Evolutionary conservation across 2,113 vertebrate species (phyloP), one percentile per base, ranked within the genome.

Genomic region (Zosterops hypoxanthus): DNA sequence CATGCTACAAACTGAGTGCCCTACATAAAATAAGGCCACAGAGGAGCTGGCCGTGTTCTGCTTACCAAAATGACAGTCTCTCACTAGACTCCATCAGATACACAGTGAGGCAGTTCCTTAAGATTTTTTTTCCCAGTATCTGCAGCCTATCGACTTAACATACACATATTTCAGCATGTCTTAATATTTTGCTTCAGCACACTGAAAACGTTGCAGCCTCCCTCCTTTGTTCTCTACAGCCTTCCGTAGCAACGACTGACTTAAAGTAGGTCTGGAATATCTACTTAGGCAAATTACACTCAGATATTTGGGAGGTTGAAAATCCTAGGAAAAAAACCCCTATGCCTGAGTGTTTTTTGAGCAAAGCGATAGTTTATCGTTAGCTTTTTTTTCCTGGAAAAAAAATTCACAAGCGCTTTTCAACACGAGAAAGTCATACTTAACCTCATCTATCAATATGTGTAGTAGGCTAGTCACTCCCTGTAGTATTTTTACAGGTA

Each of bases 231-330:
- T 81, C 61, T 76, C 70, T 23, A 21, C 90, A 90, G 34, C 7
- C 39, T 42, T 46, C 20, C 26, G 6, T 42, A 96, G 89, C 63
- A 68, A 79, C 1, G 2, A 57, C 80, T 82, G 86, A 96, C 95
- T 97, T 97, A 94, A 95, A 94, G 73, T 8, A 86, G 73, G 78
- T 94, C 89, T 80, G 90, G 63, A 92, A 60, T 90, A 96, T 61
- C 96, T 97, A 88, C 82, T 92, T 61, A 90, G 73, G 94, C 78
- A 97, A 98, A 97, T 94, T 90, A 84, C 39, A 92, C 53, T 73
- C 55, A 80, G 65, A 57, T 76, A 75, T 88, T 86, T 56, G 8
- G 31, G n/a, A 68, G 18, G 22, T 29, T 76, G 65, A 85, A 94
- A 86, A 91, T 71, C 36, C 31, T 44, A 63, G 36, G 5, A 24